Base-by-base conservation (phyloP, 1,140 invertebrate species). In the Eulimnadia texana region DNA sequence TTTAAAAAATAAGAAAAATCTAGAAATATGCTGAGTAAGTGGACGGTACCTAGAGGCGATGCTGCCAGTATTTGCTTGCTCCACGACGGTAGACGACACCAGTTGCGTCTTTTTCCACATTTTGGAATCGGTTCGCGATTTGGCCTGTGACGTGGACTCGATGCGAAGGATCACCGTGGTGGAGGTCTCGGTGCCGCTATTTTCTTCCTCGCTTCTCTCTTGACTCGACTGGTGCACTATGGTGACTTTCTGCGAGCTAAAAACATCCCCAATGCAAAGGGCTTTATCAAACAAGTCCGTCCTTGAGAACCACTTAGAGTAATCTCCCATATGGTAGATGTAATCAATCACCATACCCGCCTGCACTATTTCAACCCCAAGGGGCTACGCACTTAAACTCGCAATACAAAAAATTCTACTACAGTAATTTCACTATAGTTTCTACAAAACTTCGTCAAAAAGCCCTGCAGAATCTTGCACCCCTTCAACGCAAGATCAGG, bases 71-170 rank as follows among this genome's bases (percentile, higher is more conserved):
- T 6, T 54, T 27, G 52, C 20, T 23, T 13, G 22, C 6, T 54
- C 28, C 52, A 11, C n/a, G 42, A 11, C n/a, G 42, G 0, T 54
- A n/a, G n/a, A n/a, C n/a, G n/a, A n/a, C n/a, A n/a, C 52, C 52
- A 54, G 24, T 10, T 23, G 11, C 3, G 13, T n/a, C 23, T 25
- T 54, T 54, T 54, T 24, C 11, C 28, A 16, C 11, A 13, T 54
- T 27, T 54, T 54, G 52, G 28, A 25, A 25, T 54, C 33, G 9
- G 25, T 57, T 29, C 29, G 55, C 55, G 55, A 57, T 57, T 57
- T 27, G 3, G 27, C 1, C 24, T 27, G 24, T 16, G 2, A 25
- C 6, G 53, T 55, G n/a, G 55, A 29, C 22, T 20, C 55, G 24
- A 57, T 23, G 13, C 55, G 55, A n/a, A 57, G 33, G 22, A 33